Conservation (phyloP, 30 jellyfish, hydroid and myxozoan genomes). For the Cassiopea xamachana region DNA sequence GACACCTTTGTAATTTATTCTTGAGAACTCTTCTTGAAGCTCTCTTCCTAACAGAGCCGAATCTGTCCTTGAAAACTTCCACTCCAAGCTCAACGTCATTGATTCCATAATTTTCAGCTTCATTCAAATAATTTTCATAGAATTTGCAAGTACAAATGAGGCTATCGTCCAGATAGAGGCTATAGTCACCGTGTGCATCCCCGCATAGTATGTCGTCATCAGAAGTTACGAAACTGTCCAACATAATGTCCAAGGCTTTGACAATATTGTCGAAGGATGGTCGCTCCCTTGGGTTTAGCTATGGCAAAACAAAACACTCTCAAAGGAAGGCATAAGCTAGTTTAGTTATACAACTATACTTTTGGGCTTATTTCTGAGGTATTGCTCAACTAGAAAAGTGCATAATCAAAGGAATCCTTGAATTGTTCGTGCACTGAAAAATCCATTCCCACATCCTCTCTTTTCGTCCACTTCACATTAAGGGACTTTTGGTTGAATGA, state of each 20-base stretch:
- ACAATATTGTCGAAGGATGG: slow-evolving; percentile 80
- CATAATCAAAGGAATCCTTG: too few relatives aligned
- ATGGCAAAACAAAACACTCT: not conserved
- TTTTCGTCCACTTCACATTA: too few relatives aligned
- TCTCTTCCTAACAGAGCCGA: slow-evolving; percentile 70
- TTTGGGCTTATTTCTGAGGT: too few relatives aligned
- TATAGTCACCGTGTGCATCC: slow-evolving; percentile 53
- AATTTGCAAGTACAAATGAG: slow-evolving; percentile 72
- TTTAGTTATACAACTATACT: too few relatives aligned
- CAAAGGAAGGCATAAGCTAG: too few relatives aligned
- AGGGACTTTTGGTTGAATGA: too few relatives aligned
- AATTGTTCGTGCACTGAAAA: too few relatives aligned
- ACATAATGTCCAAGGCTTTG: slow-evolving; percentile 80
- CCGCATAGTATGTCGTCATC: slow-evolving; percentile 29
- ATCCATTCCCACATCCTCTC: too few relatives aligned
- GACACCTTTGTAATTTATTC: slow-evolving; percentile 64
- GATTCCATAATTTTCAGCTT: not conserved
- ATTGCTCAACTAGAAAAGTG: too few relatives aligned
- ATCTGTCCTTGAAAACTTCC: slow-evolving; percentile 53
- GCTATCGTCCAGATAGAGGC: slow-evolving; percentile 62
- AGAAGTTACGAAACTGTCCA: slow-evolving; percentile 64
- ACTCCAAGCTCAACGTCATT: slow-evolving; percentile 53
- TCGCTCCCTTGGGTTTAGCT: slow-evolving; percentile 80
- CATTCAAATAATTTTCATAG: not conserved
- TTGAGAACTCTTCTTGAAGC: slow-evolving; percentile 79